Percentiles rank a stretch among this genome's conserved stretches.
These are phyloP conservation scores for Caenorhabditis doughertyi DNA, from an alignment of 2,888 invertebrate genomes.

Conservation along the genomic window DNA sequence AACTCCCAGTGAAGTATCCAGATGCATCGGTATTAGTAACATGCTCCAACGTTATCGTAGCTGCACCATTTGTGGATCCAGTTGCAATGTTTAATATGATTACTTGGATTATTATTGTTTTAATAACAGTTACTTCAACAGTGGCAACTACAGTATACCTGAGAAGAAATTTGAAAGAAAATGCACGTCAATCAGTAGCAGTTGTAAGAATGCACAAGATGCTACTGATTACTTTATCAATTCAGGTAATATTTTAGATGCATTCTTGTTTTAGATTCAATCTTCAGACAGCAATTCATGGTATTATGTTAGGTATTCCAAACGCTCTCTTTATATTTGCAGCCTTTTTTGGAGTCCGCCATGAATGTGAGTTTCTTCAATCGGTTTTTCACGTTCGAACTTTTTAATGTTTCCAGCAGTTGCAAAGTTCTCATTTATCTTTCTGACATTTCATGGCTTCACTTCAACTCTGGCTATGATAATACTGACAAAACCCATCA, in stretches of 20 bases:
- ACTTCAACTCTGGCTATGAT: conserved; percentile 42
- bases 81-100: conserved; percentile 16
- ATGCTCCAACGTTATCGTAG: conserved; percentile 19
- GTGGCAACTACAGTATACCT: conserved; percentile 27
- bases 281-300: conserved; percentile 38
- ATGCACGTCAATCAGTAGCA: conserved; percentile 23
- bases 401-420: too few relatives aligned
- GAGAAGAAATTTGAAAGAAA: conserved; percentile 23
- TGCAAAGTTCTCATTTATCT: conserved; percentile 32
- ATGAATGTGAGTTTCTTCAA: conserved; percentile 1
- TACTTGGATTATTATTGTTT: conserved; percentile 2
- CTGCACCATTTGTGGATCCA: conserved; percentile 22
- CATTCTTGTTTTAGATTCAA: not conserved
- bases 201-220: conserved; percentile 47
- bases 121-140: conserved; percentile 22
- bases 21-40: not conserved
- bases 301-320: conserved; percentile 27
- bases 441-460: conserved; percentile 39
- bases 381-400: too few relatives aligned
- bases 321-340: conserved; percentile 44
- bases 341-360: conserved; percentile 31
- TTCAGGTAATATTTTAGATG: conserved; percentile 23
- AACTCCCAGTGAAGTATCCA: not conserved
- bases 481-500: conserved; percentile 32
- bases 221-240: conserved; percentile 32